Evolutionary conservation across 2,113 vertebrate genomes (phyloP).

Genomic region (Brachyhypopomus gauderio): DNA sequence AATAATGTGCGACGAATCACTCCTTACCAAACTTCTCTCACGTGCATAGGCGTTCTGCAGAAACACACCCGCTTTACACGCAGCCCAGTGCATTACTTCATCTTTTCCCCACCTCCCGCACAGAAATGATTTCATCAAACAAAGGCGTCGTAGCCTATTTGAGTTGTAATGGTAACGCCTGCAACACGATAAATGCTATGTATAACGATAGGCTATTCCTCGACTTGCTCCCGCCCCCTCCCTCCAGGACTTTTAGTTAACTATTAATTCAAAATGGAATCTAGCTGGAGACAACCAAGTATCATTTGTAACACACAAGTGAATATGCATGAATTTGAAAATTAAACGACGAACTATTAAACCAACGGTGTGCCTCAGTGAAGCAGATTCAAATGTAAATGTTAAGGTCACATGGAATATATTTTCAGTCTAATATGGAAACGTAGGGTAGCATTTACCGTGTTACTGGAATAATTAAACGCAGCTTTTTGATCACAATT

Average conservation of each 20-base stretch:
- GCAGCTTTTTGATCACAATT: background rate
- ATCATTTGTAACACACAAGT: too few species aligned
- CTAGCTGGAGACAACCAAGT: too few species aligned
- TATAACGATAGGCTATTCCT: too few species aligned
- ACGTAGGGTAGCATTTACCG: too few species aligned
- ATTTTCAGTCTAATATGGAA: too few species aligned
- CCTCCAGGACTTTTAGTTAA: too few species aligned
- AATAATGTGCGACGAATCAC: background rate
- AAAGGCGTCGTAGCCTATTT: background rate
- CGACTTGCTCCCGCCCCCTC: too few species aligned
- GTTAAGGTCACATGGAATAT: background rate
- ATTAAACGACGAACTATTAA: background rate
- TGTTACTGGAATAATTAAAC: background rate
- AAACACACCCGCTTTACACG: background rate
- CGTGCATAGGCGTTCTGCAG: background rate
- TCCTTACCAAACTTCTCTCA: conserved; percentile 1
- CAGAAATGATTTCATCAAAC: conserved; percentile 20
- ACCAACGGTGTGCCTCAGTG: background rate
- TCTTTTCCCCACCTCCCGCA: conserved; percentile 34
- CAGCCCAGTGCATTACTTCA: conserved; percentile 46
- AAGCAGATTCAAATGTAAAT: background rate
- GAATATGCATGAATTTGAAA: too few species aligned
- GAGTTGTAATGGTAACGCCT: background rate
- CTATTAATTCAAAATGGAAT: too few species aligned
- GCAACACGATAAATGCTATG: too few species aligned